Evolutionary conservation across 2,797 vertebrate species (phyloP).

Genomic region (Percopsis omiscomaycus): DNA sequence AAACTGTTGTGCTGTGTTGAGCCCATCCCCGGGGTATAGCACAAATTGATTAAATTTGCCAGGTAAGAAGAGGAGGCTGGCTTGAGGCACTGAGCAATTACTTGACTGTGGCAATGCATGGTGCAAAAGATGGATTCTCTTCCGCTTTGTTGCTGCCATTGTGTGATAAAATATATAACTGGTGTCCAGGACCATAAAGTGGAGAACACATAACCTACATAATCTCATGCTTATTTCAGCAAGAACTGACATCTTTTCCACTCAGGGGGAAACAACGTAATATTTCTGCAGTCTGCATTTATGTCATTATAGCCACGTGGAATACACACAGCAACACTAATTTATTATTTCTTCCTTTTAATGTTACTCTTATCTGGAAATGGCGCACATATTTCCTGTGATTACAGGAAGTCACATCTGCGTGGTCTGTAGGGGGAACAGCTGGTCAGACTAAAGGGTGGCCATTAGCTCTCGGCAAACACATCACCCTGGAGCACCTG

Average conservation of each 20-base stretch:
- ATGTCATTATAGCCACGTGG: neutral
- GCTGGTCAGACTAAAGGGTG: slow-evolving; percentile 59
- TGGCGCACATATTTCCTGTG: slow-evolving; percentile 18
- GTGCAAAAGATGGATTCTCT: slow-evolving; percentile 52
- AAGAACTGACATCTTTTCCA: slow-evolving; percentile 15
- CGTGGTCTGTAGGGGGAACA: slow-evolving; percentile 57
- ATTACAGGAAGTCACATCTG: slow-evolving; percentile 56
- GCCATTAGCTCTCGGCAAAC: slow-evolving; percentile 63
- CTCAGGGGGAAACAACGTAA: neutral
- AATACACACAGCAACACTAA: neutral
- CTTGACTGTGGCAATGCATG: slow-evolving; percentile 62
- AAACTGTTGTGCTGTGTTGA: slow-evolving; percentile 49
- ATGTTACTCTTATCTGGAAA: neutral
- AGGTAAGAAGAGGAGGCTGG: slow-evolving; percentile 67
- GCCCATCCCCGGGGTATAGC: slow-evolving; percentile 65
- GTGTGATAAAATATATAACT: slow-evolving; percentile 37
- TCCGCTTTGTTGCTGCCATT: slow-evolving; percentile 30
- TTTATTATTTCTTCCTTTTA: neutral
- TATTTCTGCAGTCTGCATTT: slow-evolving; percentile 10
- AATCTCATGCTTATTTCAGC: slow-evolving; percentile 27
- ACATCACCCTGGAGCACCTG: slow-evolving; percentile 65
- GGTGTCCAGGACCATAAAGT: slow-evolving; percentile 7
- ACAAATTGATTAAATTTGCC: slow-evolving; percentile 76
- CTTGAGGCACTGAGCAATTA: slow-evolving; percentile 71
- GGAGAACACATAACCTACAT: slow-evolving; percentile 24